Evolutionary conservation across 2,888 invertebrate species (phyloP), one percentile per base, ranked within the genome.

Genomic region (Drosophila suboccidentalis): DNA sequence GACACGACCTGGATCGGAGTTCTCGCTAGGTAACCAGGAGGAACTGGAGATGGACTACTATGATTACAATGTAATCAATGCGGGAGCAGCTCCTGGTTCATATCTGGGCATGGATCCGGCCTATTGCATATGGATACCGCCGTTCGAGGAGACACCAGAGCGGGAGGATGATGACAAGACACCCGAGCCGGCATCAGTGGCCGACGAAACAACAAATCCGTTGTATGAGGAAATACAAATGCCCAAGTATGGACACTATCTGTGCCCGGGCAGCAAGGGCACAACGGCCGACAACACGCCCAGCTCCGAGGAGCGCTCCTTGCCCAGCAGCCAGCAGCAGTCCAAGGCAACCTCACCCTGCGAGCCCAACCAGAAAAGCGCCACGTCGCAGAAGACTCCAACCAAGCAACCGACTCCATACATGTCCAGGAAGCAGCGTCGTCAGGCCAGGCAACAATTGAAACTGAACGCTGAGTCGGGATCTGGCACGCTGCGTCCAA

Each of bases 31-130:
- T 0, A 96, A 95, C 49, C 96, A 96, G 53, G 94, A 94, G 49
- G 97, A 97, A 87, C 94, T 97, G 88, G 97, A 97, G 92, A 94
- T 97, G 75, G 97, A 97, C 91, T 97, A 97, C 89, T 97, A 97
- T 90, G 97, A 97, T 90, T 97, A 97, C 87, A 97, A 97, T 93
- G 97, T 97, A 8, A 95, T 96, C 54, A 97, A 97, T 90, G 95
- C 95, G 1, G 96, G 96, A 69, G 96, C 96, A 9, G 97, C 96
- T 13, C 97, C 97, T 2, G 97, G 97, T 19, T 97, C 97, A 0
- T 97, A 97, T 89, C 93, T 97, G 64, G 97, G 97, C 51, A 97
- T 97, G 97, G 97, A 97, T 92, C 97, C 97, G 1, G 97, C 97
- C 0, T 97, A 97, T 91, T 93, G 97, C 49, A 96, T 97, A 0